Evolutionary conservation across 2,797 vertebrate genomes (phyloP).

Genomic region (Falco naumanni): DNA sequence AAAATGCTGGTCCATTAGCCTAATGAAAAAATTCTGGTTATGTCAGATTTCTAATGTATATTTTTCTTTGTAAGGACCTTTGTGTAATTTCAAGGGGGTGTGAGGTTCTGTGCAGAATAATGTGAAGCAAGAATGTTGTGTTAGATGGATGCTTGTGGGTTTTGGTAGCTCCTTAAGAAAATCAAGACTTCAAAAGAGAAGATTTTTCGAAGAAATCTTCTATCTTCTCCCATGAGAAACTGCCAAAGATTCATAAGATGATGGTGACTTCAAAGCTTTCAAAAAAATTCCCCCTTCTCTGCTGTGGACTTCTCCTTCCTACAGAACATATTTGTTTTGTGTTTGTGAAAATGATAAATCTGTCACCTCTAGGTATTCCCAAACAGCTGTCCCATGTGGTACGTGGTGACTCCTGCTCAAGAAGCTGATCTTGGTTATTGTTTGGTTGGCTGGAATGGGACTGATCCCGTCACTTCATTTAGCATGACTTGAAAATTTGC

Average conservation of each 20-base stretch:
- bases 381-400: background rate
- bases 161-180: background rate
- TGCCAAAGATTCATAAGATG: background rate
- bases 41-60: background rate
- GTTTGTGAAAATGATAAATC: background rate
- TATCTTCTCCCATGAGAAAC: background rate
- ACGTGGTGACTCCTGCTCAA: background rate
- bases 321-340: background rate
- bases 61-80: background rate
- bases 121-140: rapidly evolving
- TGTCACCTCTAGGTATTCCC: background rate
- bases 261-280: background rate
- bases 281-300: background rate
- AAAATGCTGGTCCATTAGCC: background rate
- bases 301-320: background rate
- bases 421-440: background rate
- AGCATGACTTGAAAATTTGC: background rate
- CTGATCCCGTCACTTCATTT: background rate
- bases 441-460: background rate
- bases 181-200: background rate
- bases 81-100: background rate
- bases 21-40: background rate
- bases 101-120: background rate
- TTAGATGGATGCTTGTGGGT: background rate
- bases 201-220: background rate